Base-by-base conservation (phyloP, 2,888 invertebrate genomes). In the Clivina fossor region DNA sequence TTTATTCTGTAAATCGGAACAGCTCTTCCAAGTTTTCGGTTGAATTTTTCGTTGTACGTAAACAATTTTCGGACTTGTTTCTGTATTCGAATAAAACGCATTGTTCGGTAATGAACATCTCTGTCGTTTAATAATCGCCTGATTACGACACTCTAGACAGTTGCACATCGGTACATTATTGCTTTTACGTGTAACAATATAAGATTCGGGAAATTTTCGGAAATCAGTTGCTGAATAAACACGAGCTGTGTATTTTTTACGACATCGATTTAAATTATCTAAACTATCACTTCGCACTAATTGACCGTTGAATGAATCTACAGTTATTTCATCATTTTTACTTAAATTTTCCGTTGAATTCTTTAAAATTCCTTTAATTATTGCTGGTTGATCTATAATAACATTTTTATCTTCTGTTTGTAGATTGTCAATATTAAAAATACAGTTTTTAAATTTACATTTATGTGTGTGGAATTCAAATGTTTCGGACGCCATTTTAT, bases 121-220 rank as follows among this genome's bases (percentile, higher is more conserved):
- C 47, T 47, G 38, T 47, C 55, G 37, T 4, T 28, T 20, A 22
- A 24, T 32, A 3, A 33, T 30, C 38, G 37, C 55, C 47, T 55
- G 46, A 20, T 47, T 20, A 40, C 38, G 35, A 47, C 55, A 55
- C 40, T 55, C 55, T 8, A 55, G 38, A 32, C 55, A 55, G 32
- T 55, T 55, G 30, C 55, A 55, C 28, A 55, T 38, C 28, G 38
- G 55, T 47, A 55, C 20, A 30, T 61, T 60, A 66, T 50, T 48
- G 60, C 65, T 63, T 60, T 65, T 69, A 46, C 66, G 68, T 60
- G 66, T 70, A 9, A 75, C 69, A 28, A 75, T 71, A 60, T 75
- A 76, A 4, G 74, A 69, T 53, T 76, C 73, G 0, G 76, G 75
- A 63, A 75, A 75, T 62, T 76, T 76, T 59, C 69, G 72, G 32